A percentile compares a stretch with the other conserved stretches of the same genome.
phyloP scores from a whole-genome alignment of 2,888 invertebrate genomes.

The Nemoura dubitans region DNA sequence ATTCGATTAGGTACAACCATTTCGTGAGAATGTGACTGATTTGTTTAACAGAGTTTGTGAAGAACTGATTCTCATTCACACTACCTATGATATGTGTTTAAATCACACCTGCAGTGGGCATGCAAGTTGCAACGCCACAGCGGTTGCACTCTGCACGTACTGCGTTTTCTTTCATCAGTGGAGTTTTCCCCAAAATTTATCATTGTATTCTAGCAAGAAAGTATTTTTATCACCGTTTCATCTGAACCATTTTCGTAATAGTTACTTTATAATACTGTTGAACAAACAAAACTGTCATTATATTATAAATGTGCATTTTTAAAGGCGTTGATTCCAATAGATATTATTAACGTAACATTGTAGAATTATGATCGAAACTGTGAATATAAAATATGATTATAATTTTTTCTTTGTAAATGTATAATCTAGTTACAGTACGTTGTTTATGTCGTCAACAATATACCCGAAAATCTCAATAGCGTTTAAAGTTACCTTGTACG shows the following conservation, averaged over 20 bases:
- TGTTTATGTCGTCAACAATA: slow-evolving; percentile 29
- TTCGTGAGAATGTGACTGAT: slow-evolving; percentile 21
- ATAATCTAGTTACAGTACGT: slow-evolving; percentile 40
- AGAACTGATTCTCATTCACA: neutral
- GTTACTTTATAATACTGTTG: neutral
- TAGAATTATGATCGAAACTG: slow-evolving; percentile 31
- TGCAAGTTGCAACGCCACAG: too few species aligned
- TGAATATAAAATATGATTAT: slow-evolving; percentile 43
- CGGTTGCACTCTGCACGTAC: neutral
- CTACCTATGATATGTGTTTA: neutral
- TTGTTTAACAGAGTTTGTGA: slow-evolving; percentile 18
- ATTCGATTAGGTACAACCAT: neutral
- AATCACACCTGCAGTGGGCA: neutral
- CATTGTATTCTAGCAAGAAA: neutral
- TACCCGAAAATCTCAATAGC: slow-evolving; percentile 31
- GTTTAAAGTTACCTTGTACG: slow-evolving; percentile 36
- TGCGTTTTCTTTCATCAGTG: neutral
- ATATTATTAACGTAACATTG: slow-evolving; percentile 38
- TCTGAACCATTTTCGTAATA: slow-evolving; percentile 39
- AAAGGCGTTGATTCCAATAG: slow-evolving; percentile 41
- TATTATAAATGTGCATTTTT: slow-evolving; percentile 40
- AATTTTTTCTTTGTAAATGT: slow-evolving; percentile 47
- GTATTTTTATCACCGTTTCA: slow-evolving; percentile 43
- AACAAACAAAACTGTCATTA: slow-evolving; percentile 22
- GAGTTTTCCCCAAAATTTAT: neutral